A percentile compares a stretch with the other conserved stretches of the same genome.
Conservation (phyloP, 30 jellyfish, hydroid and myxozoan genomes). For the Hydractinia symbiolongicarpus region DNA sequence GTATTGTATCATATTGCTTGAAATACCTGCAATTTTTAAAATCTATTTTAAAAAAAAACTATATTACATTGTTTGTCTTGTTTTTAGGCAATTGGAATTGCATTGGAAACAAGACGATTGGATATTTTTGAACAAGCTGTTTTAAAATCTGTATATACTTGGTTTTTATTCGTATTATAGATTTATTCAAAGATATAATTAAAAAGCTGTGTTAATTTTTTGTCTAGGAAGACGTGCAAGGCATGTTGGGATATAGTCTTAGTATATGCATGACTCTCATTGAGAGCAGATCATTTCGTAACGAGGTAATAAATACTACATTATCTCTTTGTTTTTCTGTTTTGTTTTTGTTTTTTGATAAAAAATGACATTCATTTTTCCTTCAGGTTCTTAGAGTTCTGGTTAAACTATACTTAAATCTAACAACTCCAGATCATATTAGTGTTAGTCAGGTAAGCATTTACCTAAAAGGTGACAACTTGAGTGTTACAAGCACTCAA, state of each 20-base stretch:
- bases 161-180: not conserved
- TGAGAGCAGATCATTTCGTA: constrained; percentile 85
- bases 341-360: not conserved
- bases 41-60: not conserved
- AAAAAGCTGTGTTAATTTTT: not conserved
- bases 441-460: constrained; percentile 87
- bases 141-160: constrained; percentile 61
- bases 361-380: not conserved
- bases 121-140: constrained; percentile 92
- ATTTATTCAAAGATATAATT: not conserved
- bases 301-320: constrained; percentile 42
- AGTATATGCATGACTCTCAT: constrained; percentile 86
- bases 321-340: not conserved
- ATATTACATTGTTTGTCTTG: not conserved
- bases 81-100: constrained; percentile 93
- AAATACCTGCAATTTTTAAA: not conserved
- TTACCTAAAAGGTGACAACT: not conserved
- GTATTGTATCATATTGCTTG: not conserved
- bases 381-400: constrained; percentile 86
- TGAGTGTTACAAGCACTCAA: not conserved
- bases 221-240: constrained; percentile 79
- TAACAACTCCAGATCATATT: constrained; percentile 86
- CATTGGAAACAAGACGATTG: constrained; percentile 91
- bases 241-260: constrained; percentile 85
- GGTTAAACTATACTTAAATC: constrained; percentile 76